Percentiles rank a stretch among this genome's conserved stretches.
Evolutionary conservation across 2,797 vertebrate species (phyloP).

Genomic region (Mormyrops attenuatus): DNA sequence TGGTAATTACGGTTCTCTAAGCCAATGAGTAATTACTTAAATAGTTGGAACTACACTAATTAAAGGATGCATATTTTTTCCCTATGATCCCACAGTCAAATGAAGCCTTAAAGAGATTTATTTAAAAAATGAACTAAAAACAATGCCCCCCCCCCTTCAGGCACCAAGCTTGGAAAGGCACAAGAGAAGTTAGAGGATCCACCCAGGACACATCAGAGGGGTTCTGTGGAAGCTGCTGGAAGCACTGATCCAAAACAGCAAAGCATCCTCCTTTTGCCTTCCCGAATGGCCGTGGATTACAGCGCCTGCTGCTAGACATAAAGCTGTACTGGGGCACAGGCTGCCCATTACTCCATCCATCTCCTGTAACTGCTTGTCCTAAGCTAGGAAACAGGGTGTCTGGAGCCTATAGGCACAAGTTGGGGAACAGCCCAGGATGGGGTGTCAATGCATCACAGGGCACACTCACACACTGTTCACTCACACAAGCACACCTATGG

Average conservation of each 20-base stretch:
- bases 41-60: not conserved
- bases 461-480: not conserved
- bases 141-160: not conserved
- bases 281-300: not conserved
- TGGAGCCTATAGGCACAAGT: not conserved
- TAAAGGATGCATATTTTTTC: not conserved
- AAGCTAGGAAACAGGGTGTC: not conserved
- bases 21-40: not conserved
- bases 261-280: not conserved
- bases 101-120: not conserved
- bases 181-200: not conserved
- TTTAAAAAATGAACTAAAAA: not conserved
- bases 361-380: not conserved
- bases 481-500: too few relatives aligned
- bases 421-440: not conserved
- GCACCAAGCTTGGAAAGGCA: not conserved
- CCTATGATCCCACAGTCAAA: not conserved
- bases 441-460: not conserved
- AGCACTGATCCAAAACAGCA: not conserved
- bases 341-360: not conserved
- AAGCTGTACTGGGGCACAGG: not conserved
- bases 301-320: not conserved
- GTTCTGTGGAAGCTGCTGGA: not conserved
- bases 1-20: not conserved
- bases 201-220: not conserved